Base-by-base conservation (phyloP, 2,797 vertebrate species). In the Acrocephalus scirpaceus region DNA sequence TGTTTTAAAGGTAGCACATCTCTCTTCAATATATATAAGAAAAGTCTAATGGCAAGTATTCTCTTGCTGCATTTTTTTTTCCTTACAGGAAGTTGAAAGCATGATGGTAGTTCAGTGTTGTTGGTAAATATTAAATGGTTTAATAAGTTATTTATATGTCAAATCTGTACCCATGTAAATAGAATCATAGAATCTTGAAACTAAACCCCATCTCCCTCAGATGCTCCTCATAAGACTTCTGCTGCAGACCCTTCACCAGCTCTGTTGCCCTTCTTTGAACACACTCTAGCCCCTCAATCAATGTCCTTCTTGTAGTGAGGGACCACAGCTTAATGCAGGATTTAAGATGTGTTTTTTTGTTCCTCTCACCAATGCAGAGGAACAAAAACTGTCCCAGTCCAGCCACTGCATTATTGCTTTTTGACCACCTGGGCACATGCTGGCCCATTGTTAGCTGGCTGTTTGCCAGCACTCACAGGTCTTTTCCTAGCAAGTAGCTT, bases 261-360 rank as follows among this genome's bases (percentile, higher is more conserved):
- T 70, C 51, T 18, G 3, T 4, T 45, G 16, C 5, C 32, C 32
- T 56, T 48, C 47, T 61, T 61, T 29, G 19, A 42, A 38, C 16
- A 44, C 0, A 0, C 11, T 50, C 9, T 26, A 36, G 22, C 10
- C 12, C 32, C 18, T 56, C 36, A 56, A 0, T 66, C 20, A 26
- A 23, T 44, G 19, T n/a, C 19, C 8, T 74, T 47, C 30, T 44
- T n/a, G 32, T 25, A n/a, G 19, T 50, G 36, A 54, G 5, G 6
- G 5, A 7, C 30, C 56, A 62, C 14, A 57, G 29, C 19, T 21
- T 11, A 75, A 36, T 16, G 10, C 13, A 57, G 8, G 4, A 44
- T 70, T 62, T 50, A 21, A 50, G 42, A 36, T 36, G 32, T 2
- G 3, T 7, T n/a, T n/a, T n/a, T n/a, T n/a, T n/a, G n/a, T n/a